phyloP scores from a whole-genome alignment of 2,888 invertebrate species.

The Parthenolecanium corni region DNA sequence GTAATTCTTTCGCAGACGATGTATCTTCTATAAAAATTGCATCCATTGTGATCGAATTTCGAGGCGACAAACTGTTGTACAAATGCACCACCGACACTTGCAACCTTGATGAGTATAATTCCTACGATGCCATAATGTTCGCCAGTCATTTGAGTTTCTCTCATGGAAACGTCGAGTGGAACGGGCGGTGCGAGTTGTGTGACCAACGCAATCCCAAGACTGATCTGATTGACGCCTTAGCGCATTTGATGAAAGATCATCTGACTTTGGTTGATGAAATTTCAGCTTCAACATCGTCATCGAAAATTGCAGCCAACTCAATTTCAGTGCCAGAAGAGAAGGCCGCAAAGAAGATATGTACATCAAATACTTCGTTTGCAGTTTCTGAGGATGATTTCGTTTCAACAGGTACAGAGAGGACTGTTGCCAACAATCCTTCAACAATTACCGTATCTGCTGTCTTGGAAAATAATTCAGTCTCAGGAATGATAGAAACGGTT shows the following conservation, averaged over 20 bases:
- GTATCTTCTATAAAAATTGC: neutral
- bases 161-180: conserved; percentile 3
- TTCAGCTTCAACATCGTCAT: too few species aligned
- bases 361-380: too few species aligned
- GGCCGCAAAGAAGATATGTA: too few species aligned
- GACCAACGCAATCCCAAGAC: neutral
- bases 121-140: neutral
- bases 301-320: too few species aligned
- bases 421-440: too few species aligned
- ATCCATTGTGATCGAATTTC: neutral
- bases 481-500: too few species aligned
- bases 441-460: too few species aligned
- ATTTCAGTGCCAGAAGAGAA: too few species aligned
- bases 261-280: neutral
- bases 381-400: too few species aligned
- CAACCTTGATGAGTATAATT: too few species aligned
- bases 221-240: neutral
- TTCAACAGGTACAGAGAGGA: too few species aligned
- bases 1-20: neutral
- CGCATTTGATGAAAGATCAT: conserved; percentile 7
- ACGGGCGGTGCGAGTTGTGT: neutral
- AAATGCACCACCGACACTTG: neutral
- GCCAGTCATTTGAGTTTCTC: conserved; percentile 3
- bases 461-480: too few species aligned
- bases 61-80: neutral